A percentile compares a stretch with the other conserved stretches of the same genome.
Conservation (phyloP, 2,888 invertebrate species). For the Seladonia tumulorum region DNA sequence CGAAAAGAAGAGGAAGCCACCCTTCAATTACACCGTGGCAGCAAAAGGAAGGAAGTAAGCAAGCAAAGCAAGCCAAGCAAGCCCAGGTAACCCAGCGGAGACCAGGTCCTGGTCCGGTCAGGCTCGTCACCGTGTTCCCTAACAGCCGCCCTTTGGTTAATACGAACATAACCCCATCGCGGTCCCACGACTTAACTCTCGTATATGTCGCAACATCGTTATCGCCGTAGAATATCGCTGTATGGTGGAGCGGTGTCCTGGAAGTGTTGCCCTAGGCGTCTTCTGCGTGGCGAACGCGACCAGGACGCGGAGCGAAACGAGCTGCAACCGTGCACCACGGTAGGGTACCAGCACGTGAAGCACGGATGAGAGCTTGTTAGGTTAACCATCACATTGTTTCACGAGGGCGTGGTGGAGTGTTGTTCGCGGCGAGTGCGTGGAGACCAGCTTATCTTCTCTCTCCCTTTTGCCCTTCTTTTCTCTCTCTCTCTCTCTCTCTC, state of each 20-base stretch:
- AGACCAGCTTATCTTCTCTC: constrained; percentile 18
- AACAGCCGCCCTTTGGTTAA: constrained; percentile 23
- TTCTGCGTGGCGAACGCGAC: constrained; percentile 38
- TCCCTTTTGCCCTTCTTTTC: constrained; percentile 16
- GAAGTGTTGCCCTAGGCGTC: constrained; percentile 70
- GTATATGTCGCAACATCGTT: constrained; percentile 63
- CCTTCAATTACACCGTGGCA: constrained; percentile 2
- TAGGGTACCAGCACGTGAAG: constrained; percentile 58
- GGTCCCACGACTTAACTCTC: constrained; percentile 50
- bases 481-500: background rate
- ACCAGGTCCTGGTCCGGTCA: background rate
- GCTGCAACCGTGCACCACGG: constrained; percentile 64
- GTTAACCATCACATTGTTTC: constrained; percentile 79
- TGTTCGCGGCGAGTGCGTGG: constrained; percentile 63
- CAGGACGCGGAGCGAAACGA: constrained; percentile 48
- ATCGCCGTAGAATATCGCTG: constrained; percentile 55
- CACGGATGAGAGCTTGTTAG: constrained; percentile 76
- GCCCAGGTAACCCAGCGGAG: background rate
- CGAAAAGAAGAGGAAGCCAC: constrained; percentile 13
- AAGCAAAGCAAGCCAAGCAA: too few species aligned
- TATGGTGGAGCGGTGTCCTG: constrained; percentile 56
- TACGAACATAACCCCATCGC: constrained; percentile 36
- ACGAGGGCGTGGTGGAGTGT: constrained; percentile 72
- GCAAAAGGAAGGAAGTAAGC: background rate
- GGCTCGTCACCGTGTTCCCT: constrained; percentile 8